Conservation (phyloP, 2,113 vertebrate genomes). For the Seriola aureovittata region DNA sequence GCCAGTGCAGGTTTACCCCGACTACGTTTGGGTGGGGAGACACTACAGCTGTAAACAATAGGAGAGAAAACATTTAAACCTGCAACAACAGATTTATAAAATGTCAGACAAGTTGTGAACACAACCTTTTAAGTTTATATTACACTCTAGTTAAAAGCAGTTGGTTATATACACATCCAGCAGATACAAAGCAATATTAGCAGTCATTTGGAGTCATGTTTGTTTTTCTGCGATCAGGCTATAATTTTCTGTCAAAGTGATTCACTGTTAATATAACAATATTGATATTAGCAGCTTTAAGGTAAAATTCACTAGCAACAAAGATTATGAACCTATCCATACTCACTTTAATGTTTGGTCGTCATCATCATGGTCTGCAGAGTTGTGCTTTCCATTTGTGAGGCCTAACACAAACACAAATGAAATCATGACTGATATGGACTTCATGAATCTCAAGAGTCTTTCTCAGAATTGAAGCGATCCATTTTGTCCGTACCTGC, state of each 20-base stretch:
- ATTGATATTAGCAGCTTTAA: neutral
- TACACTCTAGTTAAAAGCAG: too few species aligned
- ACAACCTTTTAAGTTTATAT: neutral
- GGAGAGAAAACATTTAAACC: slow-evolving; percentile 16
- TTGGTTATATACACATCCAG: too few species aligned
- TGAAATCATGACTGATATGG: slow-evolving; percentile 10
- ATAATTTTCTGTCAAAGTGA: neutral
- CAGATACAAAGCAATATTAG: too few species aligned
- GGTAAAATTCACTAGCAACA: neutral
- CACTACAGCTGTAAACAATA: slow-evolving; percentile 74
- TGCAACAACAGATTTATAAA: neutral
- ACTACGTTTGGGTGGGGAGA: slow-evolving; percentile 91
- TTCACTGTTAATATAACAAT: neutral
- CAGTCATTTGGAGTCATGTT: neutral
- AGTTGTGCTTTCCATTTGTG: slow-evolving; percentile 88
- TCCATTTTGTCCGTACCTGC: slow-evolving; percentile 63
- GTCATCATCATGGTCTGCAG: slow-evolving; percentile 82
- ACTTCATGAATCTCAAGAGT: neutral
- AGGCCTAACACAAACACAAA: slow-evolving; percentile 82
- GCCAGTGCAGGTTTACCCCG: slow-evolving; percentile 94
- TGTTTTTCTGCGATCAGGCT: neutral
- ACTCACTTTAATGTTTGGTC: slow-evolving; percentile 88
- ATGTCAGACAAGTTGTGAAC: neutral
- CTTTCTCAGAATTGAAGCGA: neutral
- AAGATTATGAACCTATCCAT: neutral